A percentile compares a stretch with the other conserved stretches of the same genome.
Evolutionary conservation across 1,140 invertebrate species (phyloP).

Genomic region (Phymastichus coffea): DNA sequence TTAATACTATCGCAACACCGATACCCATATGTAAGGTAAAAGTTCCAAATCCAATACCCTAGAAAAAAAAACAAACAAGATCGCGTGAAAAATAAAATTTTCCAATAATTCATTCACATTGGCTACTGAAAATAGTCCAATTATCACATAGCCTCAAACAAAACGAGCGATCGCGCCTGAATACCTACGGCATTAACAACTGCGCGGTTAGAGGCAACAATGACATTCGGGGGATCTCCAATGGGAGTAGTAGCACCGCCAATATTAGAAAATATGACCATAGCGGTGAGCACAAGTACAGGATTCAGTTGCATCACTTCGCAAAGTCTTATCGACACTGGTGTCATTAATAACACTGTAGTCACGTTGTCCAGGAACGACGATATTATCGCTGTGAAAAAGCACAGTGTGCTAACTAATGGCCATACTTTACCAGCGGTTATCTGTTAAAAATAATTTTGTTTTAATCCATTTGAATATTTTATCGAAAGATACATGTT

Average conservation of each 20-base stretch:
- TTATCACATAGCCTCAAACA: not conserved
- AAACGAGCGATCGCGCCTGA: not conserved
- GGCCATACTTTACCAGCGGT: slow-evolving; percentile 83
- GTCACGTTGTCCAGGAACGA: slow-evolving; percentile 89
- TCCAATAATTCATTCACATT: no score
- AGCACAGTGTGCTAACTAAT: slow-evolving; percentile 75
- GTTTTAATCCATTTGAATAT: no score
- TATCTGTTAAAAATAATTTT: slow-evolving; percentile 62
- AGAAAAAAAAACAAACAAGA: slow-evolving; percentile 15
- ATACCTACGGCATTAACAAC: slow-evolving; percentile 66
- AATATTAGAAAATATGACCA: slow-evolving; percentile 85
- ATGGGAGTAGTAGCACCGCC: slow-evolving; percentile 84
- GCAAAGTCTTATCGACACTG: slow-evolving; percentile 85
- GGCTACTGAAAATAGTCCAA: no score
- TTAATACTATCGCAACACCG: slow-evolving; percentile 69
- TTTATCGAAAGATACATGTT: no score
- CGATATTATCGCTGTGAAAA: slow-evolving; percentile 79
- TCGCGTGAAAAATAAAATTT: no score
- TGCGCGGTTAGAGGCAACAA: slow-evolving; percentile 76
- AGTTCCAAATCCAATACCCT: slow-evolving; percentile 80
- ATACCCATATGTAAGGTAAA: slow-evolving; percentile 81
- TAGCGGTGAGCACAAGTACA: slow-evolving; percentile 76
- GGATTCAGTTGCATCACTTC: slow-evolving; percentile 88
- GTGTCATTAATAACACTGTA: slow-evolving; percentile 83
- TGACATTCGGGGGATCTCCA: slow-evolving; percentile 89